Evolutionary conservation across 2,888 invertebrate species (phyloP).

Genomic region (Mimumesa dahlbomi): DNA sequence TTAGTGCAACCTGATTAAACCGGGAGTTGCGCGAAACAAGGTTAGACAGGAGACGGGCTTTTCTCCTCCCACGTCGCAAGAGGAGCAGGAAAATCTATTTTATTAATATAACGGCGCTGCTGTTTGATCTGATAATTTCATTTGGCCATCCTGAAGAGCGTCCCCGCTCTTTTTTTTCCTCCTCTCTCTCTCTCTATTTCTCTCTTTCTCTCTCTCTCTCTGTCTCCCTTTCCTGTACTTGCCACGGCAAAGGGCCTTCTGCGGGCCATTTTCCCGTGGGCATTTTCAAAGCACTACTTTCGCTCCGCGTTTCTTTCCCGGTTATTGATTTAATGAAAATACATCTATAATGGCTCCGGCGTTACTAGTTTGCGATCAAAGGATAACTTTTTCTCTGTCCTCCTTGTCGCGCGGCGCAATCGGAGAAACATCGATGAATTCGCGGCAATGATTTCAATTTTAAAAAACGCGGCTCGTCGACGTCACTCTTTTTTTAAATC

Average conservation of each 20-base stretch:
- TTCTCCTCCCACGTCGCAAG: conserved; percentile 45
- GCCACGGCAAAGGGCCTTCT: conserved; percentile 32
- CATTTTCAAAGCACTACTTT: conserved; percentile 36
- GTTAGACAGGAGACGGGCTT: conserved; percentile 62
- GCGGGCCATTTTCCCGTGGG: conserved; percentile 28
- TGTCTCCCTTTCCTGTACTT: no score
- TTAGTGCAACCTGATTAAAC: conserved; percentile 72
- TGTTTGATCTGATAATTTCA: conserved; percentile 76
- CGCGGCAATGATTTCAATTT: no score
- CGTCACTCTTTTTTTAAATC: no score
- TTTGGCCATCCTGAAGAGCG: conserved; percentile 65
- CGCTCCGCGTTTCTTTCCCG: background rate
- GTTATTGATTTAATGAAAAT: conserved; percentile 24
- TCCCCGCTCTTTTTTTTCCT: conserved; percentile 35
- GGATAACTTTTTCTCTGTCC: background rate
- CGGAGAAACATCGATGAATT: background rate
- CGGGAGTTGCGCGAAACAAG: conserved; percentile 70
- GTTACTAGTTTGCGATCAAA: background rate
- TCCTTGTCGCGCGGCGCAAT: no score
- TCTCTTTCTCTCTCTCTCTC: no score
- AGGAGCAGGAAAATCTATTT: conserved; percentile 69
- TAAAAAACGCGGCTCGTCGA: no score
- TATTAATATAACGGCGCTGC: conserved; percentile 74
- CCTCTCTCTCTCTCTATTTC: no score
- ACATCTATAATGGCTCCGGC: background rate